Evolutionary conservation across 2,113 vertebrate genomes (phyloP).

Genomic region (Epinephelus fuscoguttatus): DNA sequence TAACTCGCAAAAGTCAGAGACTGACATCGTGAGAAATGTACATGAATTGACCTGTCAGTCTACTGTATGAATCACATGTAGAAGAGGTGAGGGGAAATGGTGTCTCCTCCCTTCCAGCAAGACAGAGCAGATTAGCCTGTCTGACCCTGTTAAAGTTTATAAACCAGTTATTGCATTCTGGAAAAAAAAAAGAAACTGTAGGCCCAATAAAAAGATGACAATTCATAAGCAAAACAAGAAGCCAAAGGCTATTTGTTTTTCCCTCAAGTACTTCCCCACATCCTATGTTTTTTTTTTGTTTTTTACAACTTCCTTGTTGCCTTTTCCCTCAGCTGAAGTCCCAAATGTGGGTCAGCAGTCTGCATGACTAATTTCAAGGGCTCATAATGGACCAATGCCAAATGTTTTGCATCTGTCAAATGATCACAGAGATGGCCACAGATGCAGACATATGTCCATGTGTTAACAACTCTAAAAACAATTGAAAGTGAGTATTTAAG

Average conservation of each 20-base stretch:
- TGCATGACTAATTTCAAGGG: constrained; percentile 65
- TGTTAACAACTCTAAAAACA: background rate
- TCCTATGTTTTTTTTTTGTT: constrained; percentile 45
- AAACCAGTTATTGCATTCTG: constrained; percentile 39
- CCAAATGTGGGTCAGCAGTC: constrained; percentile 76
- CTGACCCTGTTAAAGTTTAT: constrained; percentile 47
- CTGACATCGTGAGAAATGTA: background rate
- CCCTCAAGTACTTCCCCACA: constrained; percentile 63
- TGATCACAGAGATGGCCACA: constrained; percentile 28
- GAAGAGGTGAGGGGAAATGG: constrained; percentile 9
- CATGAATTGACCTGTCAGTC: background rate
- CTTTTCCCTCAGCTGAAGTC: constrained; percentile 57
- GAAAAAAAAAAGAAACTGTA: too few relatives aligned
- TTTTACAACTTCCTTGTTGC: constrained; percentile 70
- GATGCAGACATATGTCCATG: background rate
- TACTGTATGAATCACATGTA: background rate
- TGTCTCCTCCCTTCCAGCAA: constrained; percentile 42
- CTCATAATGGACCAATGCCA: constrained; percentile 37
- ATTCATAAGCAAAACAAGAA: constrained; percentile 46
- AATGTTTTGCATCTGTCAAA: constrained; percentile 52
- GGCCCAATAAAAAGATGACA: background rate
- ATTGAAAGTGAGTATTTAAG: background rate
- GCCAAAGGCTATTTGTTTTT: constrained; percentile 43
- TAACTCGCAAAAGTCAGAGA: background rate
- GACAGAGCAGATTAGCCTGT: constrained; percentile 54